Conservation (phyloP, 1,140 invertebrate genomes). For the Notospermus geniculatus region DNA sequence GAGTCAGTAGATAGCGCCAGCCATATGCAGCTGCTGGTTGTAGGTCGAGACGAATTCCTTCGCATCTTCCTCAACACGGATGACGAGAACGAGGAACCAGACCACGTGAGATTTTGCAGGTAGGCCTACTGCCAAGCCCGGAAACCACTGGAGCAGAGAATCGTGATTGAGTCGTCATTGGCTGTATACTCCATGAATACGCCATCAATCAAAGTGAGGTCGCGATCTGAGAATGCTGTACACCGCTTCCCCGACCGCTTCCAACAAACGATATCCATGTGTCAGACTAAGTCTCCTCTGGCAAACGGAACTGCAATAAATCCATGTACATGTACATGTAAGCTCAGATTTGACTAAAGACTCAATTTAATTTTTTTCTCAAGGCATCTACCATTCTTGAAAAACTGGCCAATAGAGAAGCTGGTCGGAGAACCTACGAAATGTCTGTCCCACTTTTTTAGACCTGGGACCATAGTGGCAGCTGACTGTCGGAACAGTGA, state of each 20-base stretch:
- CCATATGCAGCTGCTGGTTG: slow-evolving; percentile 43
- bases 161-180: too few relatives aligned
- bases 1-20: slow-evolving; percentile 45
- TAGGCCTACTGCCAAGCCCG: slow-evolving; percentile 9
- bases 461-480: slow-evolving; percentile 37
- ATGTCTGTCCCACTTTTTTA: slow-evolving; percentile 44
- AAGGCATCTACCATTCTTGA: slow-evolving; percentile 36
- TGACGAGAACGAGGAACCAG: slow-evolving; percentile 35
- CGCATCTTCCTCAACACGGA: slow-evolving; percentile 47
- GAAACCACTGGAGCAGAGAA: too few relatives aligned
- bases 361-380: slow-evolving; percentile 8
- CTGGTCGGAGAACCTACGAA: slow-evolving; percentile 36
- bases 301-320: too few relatives aligned
- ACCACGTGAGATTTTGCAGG: slow-evolving; percentile 43
- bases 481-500: slow-evolving; percentile 39
- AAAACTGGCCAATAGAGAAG: slow-evolving; percentile 33
- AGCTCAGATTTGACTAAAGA: too few relatives aligned
- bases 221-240: too few relatives aligned
- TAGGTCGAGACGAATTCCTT: slow-evolving; percentile 47
- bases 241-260: too few relatives aligned
- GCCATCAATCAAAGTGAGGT: too few relatives aligned
- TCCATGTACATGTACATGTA: too few relatives aligned
- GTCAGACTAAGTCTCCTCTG: too few relatives aligned
- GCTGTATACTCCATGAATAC: too few relatives aligned
- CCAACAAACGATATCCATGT: too few relatives aligned